Evolutionary conservation across 2,113 vertebrate genomes (phyloP), one percentile per base, ranked within the genome.

Genomic region (Chelonoidis abingdonii): DNA sequence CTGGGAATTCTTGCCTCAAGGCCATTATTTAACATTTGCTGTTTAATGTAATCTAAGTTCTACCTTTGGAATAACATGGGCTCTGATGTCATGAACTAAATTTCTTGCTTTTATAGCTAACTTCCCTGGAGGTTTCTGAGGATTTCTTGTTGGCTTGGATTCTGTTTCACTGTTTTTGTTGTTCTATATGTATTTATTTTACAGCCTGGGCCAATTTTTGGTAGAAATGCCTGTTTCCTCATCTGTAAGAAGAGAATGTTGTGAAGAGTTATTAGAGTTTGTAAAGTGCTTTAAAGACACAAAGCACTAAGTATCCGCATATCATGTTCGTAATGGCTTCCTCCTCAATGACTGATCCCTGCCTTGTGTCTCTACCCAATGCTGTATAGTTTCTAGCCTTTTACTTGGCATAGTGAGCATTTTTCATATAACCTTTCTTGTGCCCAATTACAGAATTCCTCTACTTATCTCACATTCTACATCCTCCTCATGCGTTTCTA

Each of bases 61-160:
- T 92, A 49, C 75, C 80, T 89, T 47, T 53, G 79, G 44, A 76
- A 24, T 41, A 59, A 35, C 12, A 38, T 65, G 76, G 38, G 10
- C 47, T 76, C 35, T 62, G 79, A 93, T 44, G 69, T 19, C 47
- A 92, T 2, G 8, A 80, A 87, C 3, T 62, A 90, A 56, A 72
- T 6, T 19, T 87, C 87, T 88, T 1, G 0, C 65, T 89, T 25
- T 29, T 83, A 6, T 76, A 87, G 83, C 25, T 80, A 1, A 1
- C 89, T 96, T 97, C 95, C 97, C 87, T 29, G 89, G 93, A 9
- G 80, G 87, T 57, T 41, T 89, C 65, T 69, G 78, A 96, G 97
- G 95, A 97, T 96, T 97, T 98, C 97, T 97, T 97, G 94, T 84
- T 93, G 96, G 95, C 95, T 92, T 59, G 54, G 12, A 24, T n/a